Base-by-base conservation (phyloP, 2,113 vertebrate species). In the Megatriorchis doriae region DNA sequence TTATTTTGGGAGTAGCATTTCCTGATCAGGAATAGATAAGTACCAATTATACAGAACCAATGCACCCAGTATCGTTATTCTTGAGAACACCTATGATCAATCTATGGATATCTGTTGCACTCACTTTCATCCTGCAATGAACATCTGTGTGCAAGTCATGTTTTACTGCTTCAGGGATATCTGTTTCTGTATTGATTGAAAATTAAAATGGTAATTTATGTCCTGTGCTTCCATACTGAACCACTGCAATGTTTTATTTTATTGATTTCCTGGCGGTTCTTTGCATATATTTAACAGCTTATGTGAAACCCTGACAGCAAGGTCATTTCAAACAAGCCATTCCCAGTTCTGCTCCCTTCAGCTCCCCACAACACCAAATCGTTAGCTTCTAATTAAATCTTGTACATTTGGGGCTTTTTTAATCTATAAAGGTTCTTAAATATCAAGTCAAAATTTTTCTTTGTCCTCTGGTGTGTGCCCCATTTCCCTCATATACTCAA, bases 161-260 rank as follows among this genome's bases (percentile, higher is more conserved):
- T 92, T 90, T 93, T 78, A 89, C 80, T 90, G 87, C 96, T 77
- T 89, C 80, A 92, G 70, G 52, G 73, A 74, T 94, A 94, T 80
- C 78, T 89, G 53, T 77, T 90, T 86, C 48, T 34, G 15, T 92
- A 97, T 94, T 59, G 95, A 97, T 20, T 95, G 85, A 90, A 85
- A 94, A 96, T 96, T 96, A 95, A 95, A 97, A 91, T 81, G 93
- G 70, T 91, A 96, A 96, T 96, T 90, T 97, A 91, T 88, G 93
- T 55, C 52, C 67, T 62, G 31, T 10, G 4, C 87, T 90, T 89
- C 82, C 90, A 96, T 85, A 88, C 45, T 42, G 67, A 90, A 89
- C 75, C 63, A 71, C 55, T 20, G 22, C 93, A 91, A 91, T 78
- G 59, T 90, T 95, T 93, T 93, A 73, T 88, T 94, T 80, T 81